phyloP scores from a whole-genome alignment of 2,113 vertebrate genomes.

The Leucoraja erinaceus region DNA sequence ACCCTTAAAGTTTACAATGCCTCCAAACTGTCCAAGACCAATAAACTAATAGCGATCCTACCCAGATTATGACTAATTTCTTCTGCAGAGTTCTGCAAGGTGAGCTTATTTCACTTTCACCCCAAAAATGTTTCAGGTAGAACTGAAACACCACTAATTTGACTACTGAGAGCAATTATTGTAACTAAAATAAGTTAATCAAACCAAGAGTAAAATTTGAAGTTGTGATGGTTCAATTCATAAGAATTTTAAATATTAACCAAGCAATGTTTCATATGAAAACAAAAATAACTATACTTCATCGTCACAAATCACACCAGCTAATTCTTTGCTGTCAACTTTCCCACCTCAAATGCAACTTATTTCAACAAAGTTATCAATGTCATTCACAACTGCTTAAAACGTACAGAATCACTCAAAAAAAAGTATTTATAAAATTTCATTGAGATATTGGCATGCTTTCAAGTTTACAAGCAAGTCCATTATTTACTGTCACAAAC shows the following conservation, averaged over 20 bases:
- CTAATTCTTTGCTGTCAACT: background rate
- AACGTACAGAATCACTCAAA: background rate
- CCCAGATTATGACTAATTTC: too few species aligned
- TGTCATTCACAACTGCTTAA: background rate
- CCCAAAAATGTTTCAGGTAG: background rate
- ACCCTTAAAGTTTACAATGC: too few species aligned
- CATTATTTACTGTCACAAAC: background rate
- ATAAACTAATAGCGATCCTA: too few species aligned
- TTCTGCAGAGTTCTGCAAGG: too few species aligned
- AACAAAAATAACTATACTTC: background rate
- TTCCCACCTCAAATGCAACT: background rate
- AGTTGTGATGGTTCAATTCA: background rate
- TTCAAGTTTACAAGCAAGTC: background rate
- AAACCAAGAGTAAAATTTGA: background rate
- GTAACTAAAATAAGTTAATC: background rate
- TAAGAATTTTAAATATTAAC: background rate
- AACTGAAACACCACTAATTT: background rate
- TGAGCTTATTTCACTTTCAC: background rate
- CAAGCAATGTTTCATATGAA: background rate
- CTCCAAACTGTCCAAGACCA: too few species aligned
- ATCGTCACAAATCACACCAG: background rate
- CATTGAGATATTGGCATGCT: background rate
- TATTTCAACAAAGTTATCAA: background rate
- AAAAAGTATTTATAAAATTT: background rate
- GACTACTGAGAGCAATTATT: background rate